A percentile compares a stretch with the other conserved stretches of the same genome.
These are phyloP conservation scores for Laspeyria flexula DNA, from an alignment of 2,888 invertebrate genomes.

Conservation along the genomic window DNA sequence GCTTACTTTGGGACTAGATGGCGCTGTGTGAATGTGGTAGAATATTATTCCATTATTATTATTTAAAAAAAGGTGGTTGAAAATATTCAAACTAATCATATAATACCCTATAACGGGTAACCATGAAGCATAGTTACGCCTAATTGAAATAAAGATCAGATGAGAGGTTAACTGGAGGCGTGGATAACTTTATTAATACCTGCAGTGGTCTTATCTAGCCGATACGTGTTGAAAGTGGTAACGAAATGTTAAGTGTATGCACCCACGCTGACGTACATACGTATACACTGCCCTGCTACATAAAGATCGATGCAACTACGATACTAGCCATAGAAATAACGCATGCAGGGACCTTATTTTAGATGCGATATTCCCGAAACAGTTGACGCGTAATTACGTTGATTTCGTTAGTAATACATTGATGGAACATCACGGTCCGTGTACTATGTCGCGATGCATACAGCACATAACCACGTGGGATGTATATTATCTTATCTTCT, in stretches of 20 bases:
- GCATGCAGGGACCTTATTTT: no score
- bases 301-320: slow-evolving; percentile 1
- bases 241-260: slow-evolving; percentile 72
- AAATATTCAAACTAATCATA: no score
- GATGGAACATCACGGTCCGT: no score
- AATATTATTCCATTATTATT: no score
- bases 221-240: slow-evolving; percentile 69
- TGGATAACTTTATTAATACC: slow-evolving; percentile 70
- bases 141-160: slow-evolving; percentile 25
- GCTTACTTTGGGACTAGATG: no score
- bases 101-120: not conserved
- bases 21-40: no score
- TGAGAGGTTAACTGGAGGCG: slow-evolving; percentile 50
- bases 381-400: no score
- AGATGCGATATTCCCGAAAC: no score
- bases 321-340: no score
- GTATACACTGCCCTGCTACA: slow-evolving; percentile 14
- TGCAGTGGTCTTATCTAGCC: slow-evolving; percentile 56
- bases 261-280: slow-evolving; percentile 66
- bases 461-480: slow-evolving; percentile 60
- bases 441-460: no score
- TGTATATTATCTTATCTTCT: slow-evolving; percentile 78
- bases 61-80: no score
- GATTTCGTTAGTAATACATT: no score
- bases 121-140: not conserved